Evolutionary conservation across 2,888 invertebrate species (phyloP), one percentile per base, ranked within the genome.

Genomic region (Sarcophaga subvicina): DNA sequence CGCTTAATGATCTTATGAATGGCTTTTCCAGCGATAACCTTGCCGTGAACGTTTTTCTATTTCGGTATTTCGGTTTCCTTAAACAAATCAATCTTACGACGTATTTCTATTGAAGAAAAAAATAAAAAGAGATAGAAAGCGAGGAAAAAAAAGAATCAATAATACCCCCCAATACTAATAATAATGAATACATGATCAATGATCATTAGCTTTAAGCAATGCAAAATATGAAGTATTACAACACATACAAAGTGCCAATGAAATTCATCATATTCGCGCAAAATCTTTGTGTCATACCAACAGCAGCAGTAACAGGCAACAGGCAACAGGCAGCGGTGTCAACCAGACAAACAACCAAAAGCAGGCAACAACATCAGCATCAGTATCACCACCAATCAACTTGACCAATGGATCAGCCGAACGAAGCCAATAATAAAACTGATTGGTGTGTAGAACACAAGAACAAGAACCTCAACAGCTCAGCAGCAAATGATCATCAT

Each of bases 181-280:
- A 82, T 87, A 87, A 87, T 79, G 81, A 84, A 76, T 20, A 87
- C 78, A 81, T 81, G 83, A 84, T 84, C 84, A 84, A 87, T 87
- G 84, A 81, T 87, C 83, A 87, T 87, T 87, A 87, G 54, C 84
- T 84, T 54, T 59, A 62, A 84, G 87, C 87, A 87, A 87, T 84
- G 83, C 81, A 87, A 84, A 81, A 71, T 81, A 87, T 87, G 83
- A 84, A 87, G 81, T 87, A 87, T 84, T 84, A 87, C 83, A 87
- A 12, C 12, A 84, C 81, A 87, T 72, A 84, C 87, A 81, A 87
- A 87, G 87, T 87, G 87, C 84, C 87, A 87, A 87, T 87, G 87
- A 87, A 87, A 87, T 87, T 87, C 81, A 87, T 87, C 84, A 87
- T 87, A 87, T 87, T 84, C 84, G 81, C 87, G 54, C 54, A 54